Percentiles rank a stretch among this genome's conserved stretches.
phyloP scores from a whole-genome alignment of 1,140 invertebrate genomes.

The Mylabris phalerata region DNA sequence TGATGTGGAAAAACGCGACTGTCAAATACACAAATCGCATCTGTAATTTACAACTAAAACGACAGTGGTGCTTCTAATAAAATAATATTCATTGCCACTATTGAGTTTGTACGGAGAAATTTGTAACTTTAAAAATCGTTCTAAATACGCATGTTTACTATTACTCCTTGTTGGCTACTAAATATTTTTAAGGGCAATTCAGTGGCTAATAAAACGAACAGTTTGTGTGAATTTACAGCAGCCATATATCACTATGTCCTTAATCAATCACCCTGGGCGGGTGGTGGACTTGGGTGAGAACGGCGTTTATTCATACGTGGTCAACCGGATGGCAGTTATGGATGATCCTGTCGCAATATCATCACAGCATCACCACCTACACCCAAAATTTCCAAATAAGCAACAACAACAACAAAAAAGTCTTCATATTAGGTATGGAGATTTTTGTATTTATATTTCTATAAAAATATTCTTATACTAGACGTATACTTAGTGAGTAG shows the following conservation, averaged over 20 bases:
- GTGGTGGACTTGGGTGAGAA: constrained; percentile 7
- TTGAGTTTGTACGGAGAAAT: no score
- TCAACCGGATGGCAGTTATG: constrained; percentile 18
- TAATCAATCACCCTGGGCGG: constrained; percentile 10
- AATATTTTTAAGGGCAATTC: constrained; percentile 16
- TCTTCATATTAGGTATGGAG: no score
- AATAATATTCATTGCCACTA: neutral
- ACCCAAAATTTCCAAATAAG: no score
- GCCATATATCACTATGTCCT: constrained; percentile 14
- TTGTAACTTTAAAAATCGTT: neutral
- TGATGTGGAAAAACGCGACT: constrained; percentile 12
- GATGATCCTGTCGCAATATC: neutral
- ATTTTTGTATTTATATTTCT: no score
- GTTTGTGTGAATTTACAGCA: constrained; percentile 16
- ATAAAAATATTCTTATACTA: no score
- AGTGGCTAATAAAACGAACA: constrained; percentile 17
- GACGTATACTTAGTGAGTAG: no score
- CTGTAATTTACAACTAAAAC: constrained; percentile 11
- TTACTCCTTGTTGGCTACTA: neutral
- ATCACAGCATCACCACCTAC: no score
- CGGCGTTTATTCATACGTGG: constrained; percentile 13
- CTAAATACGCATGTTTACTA: neutral
- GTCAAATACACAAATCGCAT: constrained; percentile 15
- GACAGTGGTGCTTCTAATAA: neutral
- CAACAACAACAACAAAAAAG: no score